Evolutionary conservation across 2,113 vertebrate genomes (phyloP).

Genomic region (Tragelaphus imberbis): DNA sequence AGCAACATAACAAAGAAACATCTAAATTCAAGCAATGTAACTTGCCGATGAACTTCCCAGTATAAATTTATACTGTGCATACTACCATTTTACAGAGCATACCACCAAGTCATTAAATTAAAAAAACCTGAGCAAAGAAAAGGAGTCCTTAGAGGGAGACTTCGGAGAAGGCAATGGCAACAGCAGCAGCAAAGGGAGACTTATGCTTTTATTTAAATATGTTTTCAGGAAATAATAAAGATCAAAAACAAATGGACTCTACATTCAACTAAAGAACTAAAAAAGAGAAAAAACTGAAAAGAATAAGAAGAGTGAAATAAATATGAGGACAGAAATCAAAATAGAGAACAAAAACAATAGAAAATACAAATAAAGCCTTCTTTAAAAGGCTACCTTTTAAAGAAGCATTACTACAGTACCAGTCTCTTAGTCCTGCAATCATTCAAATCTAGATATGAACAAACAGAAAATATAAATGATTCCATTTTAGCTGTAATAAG

Average conservation of each 20-base stretch:
- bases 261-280: background rate
- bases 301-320: background rate
- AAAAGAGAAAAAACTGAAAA: background rate
- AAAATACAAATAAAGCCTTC: background rate
- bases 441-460: background rate
- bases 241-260: background rate
- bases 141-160: background rate
- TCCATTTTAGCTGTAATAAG: background rate
- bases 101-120: background rate
- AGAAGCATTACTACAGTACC: background rate
- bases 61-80: background rate
- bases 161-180: no score
- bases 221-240: background rate
- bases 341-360: background rate
- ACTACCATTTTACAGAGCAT: background rate
- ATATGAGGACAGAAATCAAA: background rate
- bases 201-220: conserved; percentile 15
- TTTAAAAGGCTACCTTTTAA: background rate
- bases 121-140: conserved; percentile 16
- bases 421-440: background rate
- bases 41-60: background rate
- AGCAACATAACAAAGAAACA: background rate
- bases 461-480: background rate
- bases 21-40: background rate
- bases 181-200: background rate